These are phyloP conservation scores for Podocnemis expansa DNA, from an alignment of 2,113 vertebrate species.

Conservation along the genomic window DNA sequence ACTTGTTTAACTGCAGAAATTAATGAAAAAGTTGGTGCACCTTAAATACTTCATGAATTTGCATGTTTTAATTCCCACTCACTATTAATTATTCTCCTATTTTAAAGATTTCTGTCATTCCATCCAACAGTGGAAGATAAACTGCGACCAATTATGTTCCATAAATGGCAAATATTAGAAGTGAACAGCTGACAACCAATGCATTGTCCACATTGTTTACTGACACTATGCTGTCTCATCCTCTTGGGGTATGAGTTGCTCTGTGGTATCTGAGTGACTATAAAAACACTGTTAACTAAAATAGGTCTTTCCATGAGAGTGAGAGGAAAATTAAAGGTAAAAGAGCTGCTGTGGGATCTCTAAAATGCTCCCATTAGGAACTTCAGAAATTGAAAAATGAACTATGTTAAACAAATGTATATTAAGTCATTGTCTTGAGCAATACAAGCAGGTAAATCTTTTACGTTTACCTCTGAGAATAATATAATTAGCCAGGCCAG, in stretches of 20 bases:
- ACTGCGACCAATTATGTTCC: not conserved
- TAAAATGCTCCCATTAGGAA: constrained; percentile 26
- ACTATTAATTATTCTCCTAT: not conserved
- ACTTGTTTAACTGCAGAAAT: not conserved
- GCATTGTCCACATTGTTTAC: not conserved
- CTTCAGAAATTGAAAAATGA: not conserved
- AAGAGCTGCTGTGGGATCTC: not conserved
- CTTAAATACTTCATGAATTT: not conserved
- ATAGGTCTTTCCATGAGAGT: not conserved
- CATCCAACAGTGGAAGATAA: not conserved
- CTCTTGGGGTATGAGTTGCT: not conserved
- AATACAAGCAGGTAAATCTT: constrained; percentile 29
- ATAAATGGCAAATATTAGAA: not conserved
- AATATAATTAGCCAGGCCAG: constrained; percentile 41
- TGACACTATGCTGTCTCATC: not conserved
- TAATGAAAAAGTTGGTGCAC: not conserved
- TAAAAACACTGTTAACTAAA: not conserved
- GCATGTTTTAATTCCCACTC: not conserved
- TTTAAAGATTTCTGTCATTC: not conserved
- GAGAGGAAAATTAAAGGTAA: constrained; percentile 13
- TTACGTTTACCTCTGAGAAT: constrained; percentile 34
- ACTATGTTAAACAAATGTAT: not conserved
- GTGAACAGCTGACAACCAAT: not conserved
- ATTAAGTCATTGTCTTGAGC: constrained; percentile 1
- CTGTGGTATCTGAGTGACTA: not conserved